Conservation (phyloP, 2,113 vertebrate genomes). For the Labeo rohita region DNA sequence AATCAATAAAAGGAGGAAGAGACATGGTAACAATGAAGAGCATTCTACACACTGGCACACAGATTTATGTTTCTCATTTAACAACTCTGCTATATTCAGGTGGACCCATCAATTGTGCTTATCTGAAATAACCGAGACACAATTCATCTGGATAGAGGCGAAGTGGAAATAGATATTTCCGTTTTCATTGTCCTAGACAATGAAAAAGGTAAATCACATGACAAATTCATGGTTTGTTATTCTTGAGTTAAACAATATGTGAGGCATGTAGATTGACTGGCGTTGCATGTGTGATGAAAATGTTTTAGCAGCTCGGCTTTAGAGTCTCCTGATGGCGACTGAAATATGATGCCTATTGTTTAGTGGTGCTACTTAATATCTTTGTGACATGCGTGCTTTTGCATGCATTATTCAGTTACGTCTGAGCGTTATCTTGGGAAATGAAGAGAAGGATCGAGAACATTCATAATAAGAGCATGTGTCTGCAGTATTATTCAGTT, state of each 20-base stretch:
- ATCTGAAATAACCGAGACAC: slow-evolving; percentile 34
- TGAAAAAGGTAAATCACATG: slow-evolving; percentile 28
- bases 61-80: slow-evolving; percentile 56
- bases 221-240: slow-evolving; percentile 26
- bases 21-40: slow-evolving; percentile 2
- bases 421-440: slow-evolving; percentile 1
- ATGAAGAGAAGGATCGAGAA: slow-evolving; percentile 10
- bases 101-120: slow-evolving; percentile 24
- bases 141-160: slow-evolving; percentile 15
- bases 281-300: not conserved
- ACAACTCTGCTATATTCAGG: slow-evolving; percentile 22
- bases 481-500: slow-evolving; percentile 24
- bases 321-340: not conserved
- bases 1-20: slow-evolving; percentile 46
- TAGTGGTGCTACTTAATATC: not conserved
- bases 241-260: not conserved
- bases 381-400: slow-evolving; percentile 10
- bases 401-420: slow-evolving; percentile 29
- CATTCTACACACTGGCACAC: slow-evolving; percentile 28
- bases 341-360: slow-evolving; percentile 15
- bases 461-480: slow-evolving; percentile 1
- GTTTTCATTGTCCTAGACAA: slow-evolving; percentile 29
- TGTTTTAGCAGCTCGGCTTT: not conserved
- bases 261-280: not conserved
- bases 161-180: not conserved